These are phyloP conservation scores for Lymantria monacha DNA, from an alignment of 2,888 invertebrate species.

Conservation along the genomic window DNA sequence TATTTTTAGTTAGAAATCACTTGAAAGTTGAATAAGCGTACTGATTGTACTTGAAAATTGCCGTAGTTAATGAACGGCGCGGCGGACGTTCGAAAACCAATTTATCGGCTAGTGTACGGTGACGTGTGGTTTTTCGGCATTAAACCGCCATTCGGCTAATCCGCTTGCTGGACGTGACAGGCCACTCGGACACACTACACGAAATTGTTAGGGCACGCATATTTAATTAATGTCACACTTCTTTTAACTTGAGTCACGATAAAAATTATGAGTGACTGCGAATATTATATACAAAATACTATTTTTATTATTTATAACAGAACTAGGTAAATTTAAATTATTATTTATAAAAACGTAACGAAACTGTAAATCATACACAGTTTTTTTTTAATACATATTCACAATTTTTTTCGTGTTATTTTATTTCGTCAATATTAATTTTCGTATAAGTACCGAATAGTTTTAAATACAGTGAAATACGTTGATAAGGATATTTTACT, in stretches of 20 bases:
- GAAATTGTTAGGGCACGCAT: conserved; percentile 38
- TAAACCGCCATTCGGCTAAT: conserved; percentile 37
- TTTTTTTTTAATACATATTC: no score
- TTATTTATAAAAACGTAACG: no score
- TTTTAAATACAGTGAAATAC: no score
- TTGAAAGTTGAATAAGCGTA: conserved; percentile 1
- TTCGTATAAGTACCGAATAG: no score
- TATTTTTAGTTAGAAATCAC: neutral
- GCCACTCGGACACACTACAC: conserved; percentile 45
- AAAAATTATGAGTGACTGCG: no score
- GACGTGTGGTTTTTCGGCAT: conserved; percentile 59
- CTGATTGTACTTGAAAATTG: conserved; percentile 4
- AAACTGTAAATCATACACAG: no score
- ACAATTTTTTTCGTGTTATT: no score
- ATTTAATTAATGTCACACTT: neutral
- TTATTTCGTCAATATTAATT: no score
- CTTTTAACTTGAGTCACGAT: neutral
- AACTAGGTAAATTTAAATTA: no score
- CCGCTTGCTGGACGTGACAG: conserved; percentile 54
- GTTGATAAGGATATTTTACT: no score
- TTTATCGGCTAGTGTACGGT: conserved; percentile 48
- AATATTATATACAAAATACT: no score
- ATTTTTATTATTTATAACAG: no score
- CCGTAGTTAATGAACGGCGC: conserved; percentile 12
- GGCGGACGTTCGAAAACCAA: conserved; percentile 43